These are phyloP conservation scores for Indicator indicator DNA, from an alignment of 2,113 vertebrate species.

Conservation along the genomic window DNA sequence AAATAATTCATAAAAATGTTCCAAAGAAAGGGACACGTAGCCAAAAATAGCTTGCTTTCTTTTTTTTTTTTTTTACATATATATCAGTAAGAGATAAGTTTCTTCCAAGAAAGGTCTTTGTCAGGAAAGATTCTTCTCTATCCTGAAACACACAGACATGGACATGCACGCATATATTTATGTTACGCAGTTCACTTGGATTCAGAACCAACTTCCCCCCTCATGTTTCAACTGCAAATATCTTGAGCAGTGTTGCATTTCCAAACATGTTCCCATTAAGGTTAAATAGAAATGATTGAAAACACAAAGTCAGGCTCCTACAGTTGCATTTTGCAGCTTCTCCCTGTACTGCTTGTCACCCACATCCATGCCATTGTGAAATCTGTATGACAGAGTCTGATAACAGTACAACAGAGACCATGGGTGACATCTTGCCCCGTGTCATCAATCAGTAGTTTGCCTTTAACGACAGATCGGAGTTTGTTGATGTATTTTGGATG, in stretches of 20 bases:
- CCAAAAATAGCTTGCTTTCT: neutral
- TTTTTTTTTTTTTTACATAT: neutral
- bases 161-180: rapidly evolving
- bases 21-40: neutral
- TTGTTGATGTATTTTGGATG: neutral
- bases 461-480: neutral
- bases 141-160: neutral
- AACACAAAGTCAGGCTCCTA: neutral
- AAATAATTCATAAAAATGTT: neutral
- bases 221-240: neutral
- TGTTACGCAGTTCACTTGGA: neutral
- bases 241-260: neutral
- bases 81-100: neutral
- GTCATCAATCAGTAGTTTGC: constrained; percentile 21
- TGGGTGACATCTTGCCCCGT: neutral
- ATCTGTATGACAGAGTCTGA: neutral
- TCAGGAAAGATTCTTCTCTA: neutral
- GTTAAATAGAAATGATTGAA: neutral
- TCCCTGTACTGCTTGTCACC: neutral
- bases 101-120: neutral
- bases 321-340: neutral
- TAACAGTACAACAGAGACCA: neutral
- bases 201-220: neutral
- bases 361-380: neutral
- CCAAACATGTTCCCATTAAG: neutral